A percentile compares a stretch with the other conserved stretches of the same genome.
Conservation (phyloP, 2,888 invertebrate genomes). For the Zeuzera pyrina region DNA sequence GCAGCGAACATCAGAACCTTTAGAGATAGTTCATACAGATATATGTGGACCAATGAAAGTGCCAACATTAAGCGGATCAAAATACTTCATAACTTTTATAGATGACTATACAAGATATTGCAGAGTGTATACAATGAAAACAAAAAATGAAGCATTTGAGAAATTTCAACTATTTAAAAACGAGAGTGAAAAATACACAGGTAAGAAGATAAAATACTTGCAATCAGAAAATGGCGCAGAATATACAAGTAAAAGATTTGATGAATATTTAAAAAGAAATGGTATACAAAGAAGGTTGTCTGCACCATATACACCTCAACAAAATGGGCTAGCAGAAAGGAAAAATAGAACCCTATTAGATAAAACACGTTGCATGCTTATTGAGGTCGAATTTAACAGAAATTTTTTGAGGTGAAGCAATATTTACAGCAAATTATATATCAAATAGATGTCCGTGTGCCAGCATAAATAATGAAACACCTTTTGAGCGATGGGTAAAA, state of each 20-base stretch:
- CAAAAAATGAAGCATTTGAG: slow-evolving; percentile 7
- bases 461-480: slow-evolving; percentile 3
- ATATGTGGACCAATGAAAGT: slow-evolving; percentile 8
- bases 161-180: slow-evolving; percentile 9
- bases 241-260: slow-evolving; percentile 6
- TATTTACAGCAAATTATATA: slow-evolving; percentile 9
- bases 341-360: slow-evolving; percentile 8
- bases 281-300: slow-evolving; percentile 4
- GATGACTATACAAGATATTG: slow-evolving; percentile 11
- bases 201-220: slow-evolving; percentile 5
- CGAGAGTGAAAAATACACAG: slow-evolving; percentile 5
- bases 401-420: slow-evolving; percentile 9
- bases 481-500: slow-evolving; percentile 6
- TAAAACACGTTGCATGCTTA: slow-evolving; percentile 6
- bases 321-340: slow-evolving; percentile 5
- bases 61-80: slow-evolving; percentile 1
- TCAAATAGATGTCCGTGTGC: slow-evolving; percentile 5
- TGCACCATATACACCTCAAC: slow-evolving; percentile 3
- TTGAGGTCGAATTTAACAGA: slow-evolving; percentile 2
- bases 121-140: slow-evolving; percentile 8
- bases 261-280: slow-evolving; percentile 2
- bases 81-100: slow-evolving; percentile 10
- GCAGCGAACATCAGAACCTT: background rate
- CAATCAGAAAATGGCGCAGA: slow-evolving; percentile 9
- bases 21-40: slow-evolving; percentile 9